Conservation (phyloP, 1,140 invertebrate species). For the Sycobia sp. region DNA sequence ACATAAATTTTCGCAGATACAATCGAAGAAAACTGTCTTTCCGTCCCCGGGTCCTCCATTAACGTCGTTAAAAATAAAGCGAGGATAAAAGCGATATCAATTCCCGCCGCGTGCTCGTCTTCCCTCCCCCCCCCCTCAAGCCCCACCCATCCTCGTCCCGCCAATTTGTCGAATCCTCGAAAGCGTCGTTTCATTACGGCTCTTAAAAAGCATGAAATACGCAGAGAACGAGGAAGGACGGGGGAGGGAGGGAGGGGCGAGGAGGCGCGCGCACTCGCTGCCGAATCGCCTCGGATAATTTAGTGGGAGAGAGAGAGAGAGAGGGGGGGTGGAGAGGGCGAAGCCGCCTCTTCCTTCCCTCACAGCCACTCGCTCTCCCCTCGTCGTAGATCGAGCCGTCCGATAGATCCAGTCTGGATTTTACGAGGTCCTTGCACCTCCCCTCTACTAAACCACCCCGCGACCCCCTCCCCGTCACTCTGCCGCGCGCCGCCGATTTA, state of each 20-base stretch:
- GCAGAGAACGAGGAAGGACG: too few relatives aligned
- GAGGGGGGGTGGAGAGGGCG: too few relatives aligned
- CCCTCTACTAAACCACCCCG: neutral
- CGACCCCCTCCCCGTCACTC: too few relatives aligned
- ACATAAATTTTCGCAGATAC: too few relatives aligned
- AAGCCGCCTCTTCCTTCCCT: neutral
- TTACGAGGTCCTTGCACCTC: slow-evolving; percentile 22
- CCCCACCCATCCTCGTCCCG: too few relatives aligned
- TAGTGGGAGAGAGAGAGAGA: neutral
- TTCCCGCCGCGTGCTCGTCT: neutral
- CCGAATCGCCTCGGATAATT: too few relatives aligned
- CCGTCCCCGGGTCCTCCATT: too few relatives aligned
- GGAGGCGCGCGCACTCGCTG: neutral
- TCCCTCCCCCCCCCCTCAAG: too few relatives aligned
- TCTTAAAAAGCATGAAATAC: slow-evolving; percentile 3
- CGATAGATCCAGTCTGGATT: slow-evolving; percentile 17
- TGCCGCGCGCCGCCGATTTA: slow-evolving; percentile 15
- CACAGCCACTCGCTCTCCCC: neutral
- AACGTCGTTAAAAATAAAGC: neutral
- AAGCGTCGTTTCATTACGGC: slow-evolving; percentile 9
- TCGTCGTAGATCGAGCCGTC: slow-evolving; percentile 5
- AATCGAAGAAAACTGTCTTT: too few relatives aligned
- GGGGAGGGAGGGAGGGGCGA: too few relatives aligned
- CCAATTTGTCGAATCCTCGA: too few relatives aligned
- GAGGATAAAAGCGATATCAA: neutral